Percentiles rank a stretch among this genome's conserved stretches.
Conservation (phyloP, 2,888 invertebrate species). For the Agonum fuliginosum region DNA sequence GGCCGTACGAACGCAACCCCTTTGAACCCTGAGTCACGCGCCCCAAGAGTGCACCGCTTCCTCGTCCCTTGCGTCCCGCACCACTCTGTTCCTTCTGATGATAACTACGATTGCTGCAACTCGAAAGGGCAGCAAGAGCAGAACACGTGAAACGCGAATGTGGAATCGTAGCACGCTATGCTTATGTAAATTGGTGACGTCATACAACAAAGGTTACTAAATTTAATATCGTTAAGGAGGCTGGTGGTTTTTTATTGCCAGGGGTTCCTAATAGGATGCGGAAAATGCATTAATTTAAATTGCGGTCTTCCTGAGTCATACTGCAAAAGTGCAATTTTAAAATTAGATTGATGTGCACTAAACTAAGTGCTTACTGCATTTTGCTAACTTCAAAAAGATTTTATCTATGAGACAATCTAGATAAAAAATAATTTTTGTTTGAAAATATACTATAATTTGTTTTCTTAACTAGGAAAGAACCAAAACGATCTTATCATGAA, state of each 20-base stretch:
- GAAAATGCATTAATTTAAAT: constrained; percentile 24
- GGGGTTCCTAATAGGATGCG: constrained; percentile 11
- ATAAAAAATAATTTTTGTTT: constrained; percentile 21
- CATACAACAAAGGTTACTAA: constrained; percentile 46
- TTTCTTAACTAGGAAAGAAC: neutral
- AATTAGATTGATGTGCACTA: no score
- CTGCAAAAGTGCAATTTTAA: no score
- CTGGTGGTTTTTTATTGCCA: constrained; percentile 23
- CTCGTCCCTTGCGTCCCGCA: neutral
- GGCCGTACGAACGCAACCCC: constrained; percentile 43
- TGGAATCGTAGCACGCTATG: constrained; percentile 45
- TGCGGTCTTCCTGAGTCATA: constrained; percentile 10
- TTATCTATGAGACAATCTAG: constrained; percentile 11
- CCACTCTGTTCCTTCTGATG: neutral
- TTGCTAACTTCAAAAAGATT: constrained; percentile 6
- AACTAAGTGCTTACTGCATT: neutral
- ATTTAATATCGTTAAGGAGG: constrained; percentile 33
- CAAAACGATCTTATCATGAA: neutral
- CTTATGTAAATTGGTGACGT: constrained; percentile 50
- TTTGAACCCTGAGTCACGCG: constrained; percentile 52
- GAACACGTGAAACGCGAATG: constrained; percentile 25
- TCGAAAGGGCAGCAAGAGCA: constrained; percentile 50
- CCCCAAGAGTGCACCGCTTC: neutral
- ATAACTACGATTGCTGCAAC: constrained; percentile 33
- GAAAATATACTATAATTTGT: constrained; percentile 13